Evolutionary conservation across 2,888 invertebrate genomes (phyloP), one percentile per base, ranked within the genome.

Genomic region (Acleris sparsana): DNA sequence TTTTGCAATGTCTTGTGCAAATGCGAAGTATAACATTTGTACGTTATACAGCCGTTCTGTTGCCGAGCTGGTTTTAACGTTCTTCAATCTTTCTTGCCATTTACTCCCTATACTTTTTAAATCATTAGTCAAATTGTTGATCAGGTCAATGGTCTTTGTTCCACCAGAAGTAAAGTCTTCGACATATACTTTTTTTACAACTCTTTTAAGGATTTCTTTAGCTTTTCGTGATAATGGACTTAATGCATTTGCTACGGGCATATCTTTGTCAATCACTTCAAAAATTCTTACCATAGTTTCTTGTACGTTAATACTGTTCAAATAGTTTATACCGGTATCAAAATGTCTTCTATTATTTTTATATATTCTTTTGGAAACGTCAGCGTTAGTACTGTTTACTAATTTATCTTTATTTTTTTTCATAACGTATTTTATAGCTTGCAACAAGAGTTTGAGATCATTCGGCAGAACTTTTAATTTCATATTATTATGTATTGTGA

Each of bases 1-100:
- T 79, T 81, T 87, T 44, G 68, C 69, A 3, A 87, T 80, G 70
- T 88, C 86, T 9, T 69, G 69, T 13, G 75, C 74, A 63, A 90
- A 53, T 53, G 70, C 68, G 0, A 83, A 71, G 68, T 88, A 83
- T 43, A 90, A 73, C 20, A 83, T 67, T 71, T 89, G 88, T 72
- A 88, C 72, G 18, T 74, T 75, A 22, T 85, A 76, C 0, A 86
- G 48, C 33, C 73, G 79, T 39, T 82, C 76, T 25, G 74, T 67
- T 17, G 76, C 69, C n/a, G 74, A 29, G 64, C 75, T 78, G 1
- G 71, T 69, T 5, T 69, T 63, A 5, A 86, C 53, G 20, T 72
- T 73, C 11, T 63, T 55, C 6, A 78, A 69, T 55, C 82, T 67
- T 59, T 72, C 69, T 48, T 79, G 70, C 87, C 88, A 86, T 43